Conservation (phyloP, 2,888 invertebrate genomes). For the Rotaria macrura region DNA sequence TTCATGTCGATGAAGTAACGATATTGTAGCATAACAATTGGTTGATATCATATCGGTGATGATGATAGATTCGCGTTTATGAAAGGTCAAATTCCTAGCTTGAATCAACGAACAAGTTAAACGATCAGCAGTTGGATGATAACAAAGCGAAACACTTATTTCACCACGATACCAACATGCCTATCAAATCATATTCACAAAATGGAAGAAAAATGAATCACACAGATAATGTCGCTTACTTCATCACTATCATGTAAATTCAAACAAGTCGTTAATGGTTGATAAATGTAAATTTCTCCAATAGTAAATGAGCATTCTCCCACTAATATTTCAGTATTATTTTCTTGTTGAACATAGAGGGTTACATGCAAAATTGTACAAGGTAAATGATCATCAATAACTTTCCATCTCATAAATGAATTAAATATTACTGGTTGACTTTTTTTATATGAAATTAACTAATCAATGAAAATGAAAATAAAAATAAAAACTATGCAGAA, state of each 20-base stretch:
- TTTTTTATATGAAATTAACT: background rate
- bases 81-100: slow-evolving; percentile 6
- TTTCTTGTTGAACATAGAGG: background rate
- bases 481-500: background rate
- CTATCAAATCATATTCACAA: background rate
- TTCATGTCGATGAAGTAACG: background rate
- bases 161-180: background rate
- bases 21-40: background rate
- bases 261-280: slow-evolving; percentile 17
- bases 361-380: background rate
- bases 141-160: background rate
- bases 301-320: background rate
- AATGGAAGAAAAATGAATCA: background rate
- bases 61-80: background rate
- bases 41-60: slow-evolving; percentile 15
- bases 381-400: background rate
- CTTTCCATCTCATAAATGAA: slow-evolving; percentile 1
- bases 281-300: slow-evolving; percentile 14
- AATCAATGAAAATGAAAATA: background rate
- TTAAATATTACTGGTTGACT: background rate
- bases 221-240: background rate
- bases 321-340: background rate
- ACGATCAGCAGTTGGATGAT: background rate
- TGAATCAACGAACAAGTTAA: slow-evolving; percentile 14
- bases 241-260: background rate